Percentiles rank a stretch among this genome's conserved stretches.
phyloP scores from a whole-genome alignment of 2,888 invertebrate species.

The Agrotis segetum region DNA sequence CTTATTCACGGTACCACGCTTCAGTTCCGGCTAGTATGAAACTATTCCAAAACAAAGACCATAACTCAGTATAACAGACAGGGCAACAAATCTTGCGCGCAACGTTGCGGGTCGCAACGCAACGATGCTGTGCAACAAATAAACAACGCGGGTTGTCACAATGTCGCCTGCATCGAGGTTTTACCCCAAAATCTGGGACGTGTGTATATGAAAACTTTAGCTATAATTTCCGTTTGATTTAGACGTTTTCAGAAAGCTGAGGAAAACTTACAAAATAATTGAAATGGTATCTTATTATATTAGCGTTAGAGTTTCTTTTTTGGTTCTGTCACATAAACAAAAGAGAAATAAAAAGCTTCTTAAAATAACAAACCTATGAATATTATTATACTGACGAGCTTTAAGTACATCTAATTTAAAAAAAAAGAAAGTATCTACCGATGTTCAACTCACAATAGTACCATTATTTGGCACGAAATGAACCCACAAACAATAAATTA shows the following conservation, averaged over 20 bases:
- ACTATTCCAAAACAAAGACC: slow-evolving; percentile 69
- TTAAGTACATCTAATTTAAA: not conserved
- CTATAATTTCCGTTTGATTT: slow-evolving; percentile 17
- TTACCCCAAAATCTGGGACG: slow-evolving; percentile 44
- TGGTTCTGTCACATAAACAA: not conserved
- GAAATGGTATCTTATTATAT: not conserved
- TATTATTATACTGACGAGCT: not conserved
- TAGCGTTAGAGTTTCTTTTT: not conserved
- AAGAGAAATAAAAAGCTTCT: not conserved
- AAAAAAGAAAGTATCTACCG: not conserved
- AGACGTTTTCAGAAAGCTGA: not conserved
- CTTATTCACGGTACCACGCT: slow-evolving; percentile 32
- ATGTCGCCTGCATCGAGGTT: slow-evolving; percentile 46
- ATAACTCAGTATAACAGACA: slow-evolving; percentile 72
- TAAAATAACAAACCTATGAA: too few species aligned
- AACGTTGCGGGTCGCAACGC: slow-evolving; percentile 58
- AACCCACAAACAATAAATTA: slow-evolving; percentile 41
- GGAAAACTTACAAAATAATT: not conserved
- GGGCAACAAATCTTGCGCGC: slow-evolving; percentile 72
- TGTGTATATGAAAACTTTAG: slow-evolving; percentile 20
- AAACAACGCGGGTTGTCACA: slow-evolving; percentile 53
- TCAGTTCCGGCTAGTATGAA: slow-evolving; percentile 36
- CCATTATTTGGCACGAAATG: slow-evolving; percentile 28
- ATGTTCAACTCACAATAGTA: not conserved
- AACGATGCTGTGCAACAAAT: slow-evolving; percentile 61